Conservation (phyloP, 2,888 invertebrate genomes). For the Nomada lathburiana region DNA sequence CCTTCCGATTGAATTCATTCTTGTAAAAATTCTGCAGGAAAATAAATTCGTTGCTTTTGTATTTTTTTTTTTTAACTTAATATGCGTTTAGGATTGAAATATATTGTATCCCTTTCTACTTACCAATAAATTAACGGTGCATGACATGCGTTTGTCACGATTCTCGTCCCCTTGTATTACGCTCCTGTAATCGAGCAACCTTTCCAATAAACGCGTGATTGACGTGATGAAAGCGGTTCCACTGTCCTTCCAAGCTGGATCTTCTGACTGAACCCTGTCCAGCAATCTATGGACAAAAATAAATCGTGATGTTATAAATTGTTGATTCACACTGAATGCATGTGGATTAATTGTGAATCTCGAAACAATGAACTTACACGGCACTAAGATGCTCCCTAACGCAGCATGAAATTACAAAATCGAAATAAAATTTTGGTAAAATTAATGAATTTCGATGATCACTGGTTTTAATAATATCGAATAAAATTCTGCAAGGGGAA, state of each 20-base stretch:
- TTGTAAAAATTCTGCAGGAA: constrained; percentile 95
- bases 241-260: constrained; percentile 95
- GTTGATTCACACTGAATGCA: background rate
- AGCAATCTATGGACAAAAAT: constrained; percentile 87
- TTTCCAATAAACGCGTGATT: constrained; percentile 94
- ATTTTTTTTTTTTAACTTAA: background rate
- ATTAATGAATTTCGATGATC: too few relatives aligned
- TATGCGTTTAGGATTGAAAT: background rate
- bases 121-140: constrained; percentile 96
- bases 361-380: constrained; percentile 90
- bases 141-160: constrained; percentile 97
- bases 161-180: constrained; percentile 98
- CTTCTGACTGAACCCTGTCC: constrained; percentile 93
- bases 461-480: too few relatives aligned
- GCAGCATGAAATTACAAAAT: constrained; percentile 76
- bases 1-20: constrained; percentile 96
- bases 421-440: background rate
- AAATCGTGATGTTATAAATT: constrained; percentile 28
- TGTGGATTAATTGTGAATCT: background rate
- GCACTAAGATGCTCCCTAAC: constrained; percentile 96
- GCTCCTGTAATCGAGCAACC: constrained; percentile 96
- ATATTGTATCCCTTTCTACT: constrained; percentile 72
- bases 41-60: background rate
- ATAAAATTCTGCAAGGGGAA: background rate
- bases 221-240: constrained; percentile 97